A percentile compares a stretch with the other conserved stretches of the same genome.
Conservation (phyloP, 2,113 vertebrate species). For the Platysteira castanea region DNA sequence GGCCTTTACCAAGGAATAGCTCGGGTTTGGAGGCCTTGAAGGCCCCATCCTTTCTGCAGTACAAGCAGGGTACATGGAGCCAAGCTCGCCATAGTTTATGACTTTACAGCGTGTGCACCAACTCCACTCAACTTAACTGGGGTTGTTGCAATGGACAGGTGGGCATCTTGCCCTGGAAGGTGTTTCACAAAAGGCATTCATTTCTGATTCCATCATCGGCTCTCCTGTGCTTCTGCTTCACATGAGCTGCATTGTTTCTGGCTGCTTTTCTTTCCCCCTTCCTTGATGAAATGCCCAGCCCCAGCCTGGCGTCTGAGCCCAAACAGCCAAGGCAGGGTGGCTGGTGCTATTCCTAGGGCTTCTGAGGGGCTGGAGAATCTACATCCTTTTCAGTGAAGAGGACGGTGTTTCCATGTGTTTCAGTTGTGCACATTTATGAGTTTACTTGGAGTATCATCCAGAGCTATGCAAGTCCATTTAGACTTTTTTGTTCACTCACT, state of each 20-base stretch:
- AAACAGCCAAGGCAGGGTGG: background rate
- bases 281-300: background rate
- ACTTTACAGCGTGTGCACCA: background rate
- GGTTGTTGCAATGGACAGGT: background rate
- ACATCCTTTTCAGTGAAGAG: background rate
- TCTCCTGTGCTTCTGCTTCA: background rate
- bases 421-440: background rate
- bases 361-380: background rate
- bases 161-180: background rate
- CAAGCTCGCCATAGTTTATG: fast-evolving
- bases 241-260: background rate
- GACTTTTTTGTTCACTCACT: background rate
- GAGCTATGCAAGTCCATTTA: background rate
- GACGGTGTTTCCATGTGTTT: background rate
- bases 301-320: background rate
- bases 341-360: background rate
- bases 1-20: background rate
- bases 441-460: background rate
- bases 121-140: background rate
- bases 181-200: background rate
- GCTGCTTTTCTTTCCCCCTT: background rate
- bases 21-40: background rate
- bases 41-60: background rate
- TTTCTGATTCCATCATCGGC: background rate
- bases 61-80: background rate